These are phyloP conservation scores for Biston stratarius DNA, from an alignment of 2,888 invertebrate species.

Conservation along the genomic window DNA sequence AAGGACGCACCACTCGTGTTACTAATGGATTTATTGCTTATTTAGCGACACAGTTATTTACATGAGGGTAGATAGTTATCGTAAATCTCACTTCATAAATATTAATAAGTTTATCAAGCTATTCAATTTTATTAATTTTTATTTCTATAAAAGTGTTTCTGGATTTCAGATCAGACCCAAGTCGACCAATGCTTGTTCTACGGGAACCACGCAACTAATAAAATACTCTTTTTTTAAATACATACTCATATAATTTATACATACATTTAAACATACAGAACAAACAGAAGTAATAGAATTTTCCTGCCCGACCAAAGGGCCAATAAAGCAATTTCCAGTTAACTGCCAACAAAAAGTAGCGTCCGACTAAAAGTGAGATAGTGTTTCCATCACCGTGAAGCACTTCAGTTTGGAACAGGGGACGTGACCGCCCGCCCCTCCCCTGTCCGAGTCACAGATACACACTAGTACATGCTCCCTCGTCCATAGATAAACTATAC, in stretches of 20 bases:
- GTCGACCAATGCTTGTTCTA: too few species aligned
- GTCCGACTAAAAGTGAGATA: conserved; percentile 5
- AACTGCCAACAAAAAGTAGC: conserved; percentile 12
- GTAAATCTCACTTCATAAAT: too few species aligned
- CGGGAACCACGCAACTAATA: too few species aligned
- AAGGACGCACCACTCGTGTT: conserved; percentile 18
- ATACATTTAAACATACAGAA: too few species aligned
- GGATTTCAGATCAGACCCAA: too few species aligned
- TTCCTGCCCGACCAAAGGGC: background rate
- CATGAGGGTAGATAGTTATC: background rate
- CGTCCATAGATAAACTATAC: background rate
- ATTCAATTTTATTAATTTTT: background rate
- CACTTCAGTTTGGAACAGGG: conserved; percentile 10
- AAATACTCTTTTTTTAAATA: too few species aligned
- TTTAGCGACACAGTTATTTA: background rate
- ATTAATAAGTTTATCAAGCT: background rate
- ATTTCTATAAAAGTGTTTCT: too few species aligned
- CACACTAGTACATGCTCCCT: too few species aligned
- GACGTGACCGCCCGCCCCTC: background rate
- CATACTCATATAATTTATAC: too few species aligned
- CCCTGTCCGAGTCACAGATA: background rate
- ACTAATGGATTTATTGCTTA: conserved; percentile 25
- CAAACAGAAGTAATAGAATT: background rate
- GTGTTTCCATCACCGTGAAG: conserved; percentile 22
- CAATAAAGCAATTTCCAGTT: background rate